Base-by-base conservation (phyloP, 2,888 invertebrate genomes). In the Agriopis leucophaearia region DNA sequence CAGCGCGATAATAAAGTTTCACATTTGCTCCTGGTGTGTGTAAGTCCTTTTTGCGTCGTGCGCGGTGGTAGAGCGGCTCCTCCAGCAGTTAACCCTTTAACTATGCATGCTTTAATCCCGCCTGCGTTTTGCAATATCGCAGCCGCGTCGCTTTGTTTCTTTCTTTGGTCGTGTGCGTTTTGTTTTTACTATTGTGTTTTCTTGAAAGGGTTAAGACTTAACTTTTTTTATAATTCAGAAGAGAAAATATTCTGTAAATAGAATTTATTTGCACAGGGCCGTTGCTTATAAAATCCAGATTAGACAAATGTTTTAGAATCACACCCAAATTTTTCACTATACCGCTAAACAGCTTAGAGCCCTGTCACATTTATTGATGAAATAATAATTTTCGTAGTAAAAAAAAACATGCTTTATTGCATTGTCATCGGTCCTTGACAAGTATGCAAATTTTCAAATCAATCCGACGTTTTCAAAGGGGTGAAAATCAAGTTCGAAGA, bases 31-130 rank as follows among this genome's bases (percentile, higher is more conserved):
- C 35, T 60, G 47, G 64, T 71, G 57, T 56, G 50, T 36, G 47
- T 6, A 10, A 36, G 58, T 2, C 69, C 8, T 48, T 36, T 35
- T 47, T 57, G 71, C 64, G 69, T 67, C 63, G 67, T 71, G 69
- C 69, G 66, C 61, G 56, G 42, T 16, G n/a, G 16, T 15, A 42
- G n/a, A 18, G 42, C 50, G 63, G 68, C 74, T 74, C 78, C 81
- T 80, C 78, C 74, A 74, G 76, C 73, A 76, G 74, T 67, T 76
- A 79, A 82, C 81, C 81, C 80, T 81, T 87, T 84, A 87, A 87
- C 79, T 82, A 87, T 87, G 85, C 83, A 87, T 85, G 83, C 72
- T 83, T 87, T 87, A 87, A 87, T 87, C 85, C 82, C 74, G 76
- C 66, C 73, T 76, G 65, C 78, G 75, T 71, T 74, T 73, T 74